Evolutionary conservation across 1,140 invertebrate species (phyloP).

Genomic region (Sarcophaga bullata): DNA sequence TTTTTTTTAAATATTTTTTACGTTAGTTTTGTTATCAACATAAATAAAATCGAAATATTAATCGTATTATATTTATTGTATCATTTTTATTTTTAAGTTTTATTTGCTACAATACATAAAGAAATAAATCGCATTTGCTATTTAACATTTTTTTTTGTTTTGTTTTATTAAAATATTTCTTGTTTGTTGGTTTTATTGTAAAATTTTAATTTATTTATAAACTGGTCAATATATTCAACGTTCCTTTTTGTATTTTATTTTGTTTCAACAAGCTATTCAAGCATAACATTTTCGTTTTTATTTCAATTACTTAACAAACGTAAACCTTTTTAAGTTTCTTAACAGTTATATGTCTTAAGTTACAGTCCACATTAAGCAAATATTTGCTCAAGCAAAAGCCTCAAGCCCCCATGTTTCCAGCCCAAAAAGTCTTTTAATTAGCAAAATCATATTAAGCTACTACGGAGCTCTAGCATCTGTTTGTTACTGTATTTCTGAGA

Average conservation of each 20-base stretch:
- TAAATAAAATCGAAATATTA: background rate
- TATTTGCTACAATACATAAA: background rate
- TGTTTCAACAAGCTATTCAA: background rate
- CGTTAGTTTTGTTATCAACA: background rate
- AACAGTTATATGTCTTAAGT: background rate
- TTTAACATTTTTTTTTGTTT: constrained; percentile 4
- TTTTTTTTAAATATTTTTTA: too few relatives aligned
- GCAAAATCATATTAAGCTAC: too few relatives aligned
- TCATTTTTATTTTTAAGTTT: background rate
- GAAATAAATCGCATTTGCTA: background rate
- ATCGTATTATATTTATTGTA: background rate
- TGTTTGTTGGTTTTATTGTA: background rate
- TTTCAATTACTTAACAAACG: background rate
- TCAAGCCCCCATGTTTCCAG: too few relatives aligned
- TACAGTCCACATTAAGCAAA: background rate
- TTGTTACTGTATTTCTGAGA: too few relatives aligned
- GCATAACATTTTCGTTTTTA: background rate
- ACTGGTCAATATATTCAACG: background rate
- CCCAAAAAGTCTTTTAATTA: too few relatives aligned
- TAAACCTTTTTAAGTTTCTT: background rate
- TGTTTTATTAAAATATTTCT: too few relatives aligned
- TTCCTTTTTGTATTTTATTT: background rate
- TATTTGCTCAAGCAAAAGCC: too few relatives aligned
- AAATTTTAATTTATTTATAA: background rate
- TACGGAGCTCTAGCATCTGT: too few relatives aligned